Evolutionary conservation across 2,888 invertebrate species (phyloP).

Genomic region (Diloba caeruleocephala): DNA sequence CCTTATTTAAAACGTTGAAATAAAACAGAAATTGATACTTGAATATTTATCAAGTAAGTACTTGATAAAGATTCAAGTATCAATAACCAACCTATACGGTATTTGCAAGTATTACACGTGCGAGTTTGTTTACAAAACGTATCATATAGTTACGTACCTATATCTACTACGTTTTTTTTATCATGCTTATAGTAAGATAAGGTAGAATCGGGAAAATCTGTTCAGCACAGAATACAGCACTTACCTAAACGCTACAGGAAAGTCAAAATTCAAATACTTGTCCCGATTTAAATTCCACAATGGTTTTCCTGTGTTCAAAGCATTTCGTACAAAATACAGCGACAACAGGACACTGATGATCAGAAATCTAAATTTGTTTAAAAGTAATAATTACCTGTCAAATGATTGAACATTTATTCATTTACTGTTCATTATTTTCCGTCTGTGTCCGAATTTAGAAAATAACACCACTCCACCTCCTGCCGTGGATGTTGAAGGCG

Average conservation of each 20-base stretch:
- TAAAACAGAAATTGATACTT: no score
- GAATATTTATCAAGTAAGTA: no score
- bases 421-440: no score
- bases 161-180: constrained; percentile 3
- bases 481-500: no score
- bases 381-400: no score
- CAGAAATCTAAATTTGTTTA: constrained; percentile 3
- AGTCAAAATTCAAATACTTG: neutral
- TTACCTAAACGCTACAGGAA: constrained; percentile 16
- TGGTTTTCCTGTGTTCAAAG: constrained; percentile 19
- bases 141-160: constrained; percentile 3
- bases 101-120: constrained; percentile 14
- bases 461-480: no score
- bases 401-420: no score
- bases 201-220: constrained; percentile 11
- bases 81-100: neutral
- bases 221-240: constrained; percentile 2
- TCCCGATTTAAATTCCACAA: constrained; percentile 1
- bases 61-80: no score
- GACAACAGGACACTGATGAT: neutral
- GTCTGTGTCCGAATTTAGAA: no score
- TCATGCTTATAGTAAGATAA: constrained; percentile 7
- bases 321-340: neutral
- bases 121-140: constrained; percentile 24
- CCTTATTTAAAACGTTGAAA: no score